Base-by-base conservation (phyloP, 2,113 vertebrate genomes). In the Tachycineta bicolor region DNA sequence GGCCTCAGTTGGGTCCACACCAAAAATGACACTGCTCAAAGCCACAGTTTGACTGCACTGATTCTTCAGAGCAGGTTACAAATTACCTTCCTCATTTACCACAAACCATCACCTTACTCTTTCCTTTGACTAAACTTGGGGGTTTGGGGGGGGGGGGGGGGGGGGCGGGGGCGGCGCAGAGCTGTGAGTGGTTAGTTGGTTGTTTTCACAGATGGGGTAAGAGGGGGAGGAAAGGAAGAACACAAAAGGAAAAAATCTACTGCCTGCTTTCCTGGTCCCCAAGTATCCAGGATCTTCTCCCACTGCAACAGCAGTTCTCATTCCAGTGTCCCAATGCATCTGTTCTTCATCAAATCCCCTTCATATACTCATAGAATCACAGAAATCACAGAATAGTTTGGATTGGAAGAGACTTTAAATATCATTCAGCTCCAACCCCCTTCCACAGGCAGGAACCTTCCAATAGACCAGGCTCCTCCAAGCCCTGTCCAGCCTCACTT, bases 131-230 rank as follows among this genome's bases (percentile, higher is more conserved):
- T 39, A 44, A 47, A 33, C 17, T 50, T 34, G 22, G 5, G 4
- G 3, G 6, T 39, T 68, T 16, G 11, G 41, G 14, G 37, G 3
- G 1, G 3, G n/a, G 19, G 9, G n/a, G 11, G 41, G 14, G 37
- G 3, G 1, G 3, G n/a, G 19, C n/a, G n/a, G n/a, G n/a, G n/a
- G n/a, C n/a, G n/a, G 13, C 9, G 37, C 37, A 10, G 5, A 23
- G 7, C 11, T 37, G 14, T 9, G 16, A 20, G 14, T 52, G 29
- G 12, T 10, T 22, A 23, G 17, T 47, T 60, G 11, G 33, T 23
- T 62, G 15, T 81, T 50, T 73, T 87, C 37, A 31, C 34, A 37
- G 22, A 29, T 39, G 14, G 9, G 4, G 3, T 17, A 53, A 55
- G 11, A 21, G 8, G 14, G 5, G 10, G 7, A 70, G 14, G 43